These are phyloP conservation scores for Chrysomela aeneicollis DNA, from an alignment of 2,888 invertebrate species.

Conservation along the genomic window DNA sequence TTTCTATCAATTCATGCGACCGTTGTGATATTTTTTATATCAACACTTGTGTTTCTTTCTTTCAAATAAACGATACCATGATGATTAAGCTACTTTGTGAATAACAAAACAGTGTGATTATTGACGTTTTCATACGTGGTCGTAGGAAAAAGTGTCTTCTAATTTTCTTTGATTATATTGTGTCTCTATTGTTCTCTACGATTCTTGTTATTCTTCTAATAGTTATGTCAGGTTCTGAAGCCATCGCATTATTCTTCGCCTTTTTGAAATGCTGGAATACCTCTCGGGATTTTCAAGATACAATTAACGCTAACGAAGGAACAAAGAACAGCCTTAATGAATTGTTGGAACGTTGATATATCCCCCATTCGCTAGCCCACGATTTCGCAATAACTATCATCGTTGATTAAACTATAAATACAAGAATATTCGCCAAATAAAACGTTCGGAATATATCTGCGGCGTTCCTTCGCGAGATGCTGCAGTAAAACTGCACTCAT, in stretches of 20 bases:
- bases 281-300: not conserved
- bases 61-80: too few species aligned
- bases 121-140: too few species aligned
- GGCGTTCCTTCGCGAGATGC: slow-evolving; percentile 22
- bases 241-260: not conserved
- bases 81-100: too few species aligned
- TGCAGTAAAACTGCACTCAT: slow-evolving; percentile 22
- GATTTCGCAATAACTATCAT: slow-evolving; percentile 36
- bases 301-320: slow-evolving; percentile 1
- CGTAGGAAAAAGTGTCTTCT: too few species aligned
- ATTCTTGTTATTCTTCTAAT: too few species aligned
- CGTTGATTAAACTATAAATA: slow-evolving; percentile 37
- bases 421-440: slow-evolving; percentile 31
- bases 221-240: too few species aligned
- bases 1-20: too few species aligned
- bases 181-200: too few species aligned
- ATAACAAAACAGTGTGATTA: too few species aligned
- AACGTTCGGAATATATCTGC: slow-evolving; percentile 23
- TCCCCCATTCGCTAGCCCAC: slow-evolving; percentile 29
- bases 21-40: too few species aligned
- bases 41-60: too few species aligned
- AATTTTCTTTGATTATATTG: too few species aligned
- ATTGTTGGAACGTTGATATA: slow-evolving; percentile 28
- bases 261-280: not conserved
- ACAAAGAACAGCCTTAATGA: slow-evolving; percentile 12